A percentile compares a stretch with the other conserved stretches of the same genome.
These are phyloP conservation scores for Cremastobaeus sp. DNA, from an alignment of 2,888 invertebrate species.

Conservation along the genomic window DNA sequence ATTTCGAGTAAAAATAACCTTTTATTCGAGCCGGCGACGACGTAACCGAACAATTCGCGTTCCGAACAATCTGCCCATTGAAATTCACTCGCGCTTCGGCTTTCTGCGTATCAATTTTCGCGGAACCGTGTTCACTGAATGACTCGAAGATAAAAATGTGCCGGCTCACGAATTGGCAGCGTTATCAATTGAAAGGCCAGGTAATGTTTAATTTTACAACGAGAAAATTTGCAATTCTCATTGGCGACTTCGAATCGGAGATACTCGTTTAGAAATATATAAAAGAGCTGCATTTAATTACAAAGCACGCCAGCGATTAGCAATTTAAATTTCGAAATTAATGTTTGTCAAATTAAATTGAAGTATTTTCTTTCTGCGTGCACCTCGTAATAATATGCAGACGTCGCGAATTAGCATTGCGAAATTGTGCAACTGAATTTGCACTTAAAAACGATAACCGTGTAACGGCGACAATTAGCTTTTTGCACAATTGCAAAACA, in stretches of 20 bases:
- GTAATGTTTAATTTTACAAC: too few species aligned
- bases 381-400: background rate
- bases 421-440: background rate
- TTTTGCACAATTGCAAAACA: background rate
- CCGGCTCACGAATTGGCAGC: too few species aligned
- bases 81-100: too few species aligned
- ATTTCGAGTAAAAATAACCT: conserved; percentile 20
- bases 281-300: conserved; percentile 4
- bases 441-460: background rate
- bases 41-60: background rate
- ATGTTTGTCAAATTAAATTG: conserved; percentile 12
- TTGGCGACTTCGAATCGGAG: background rate
- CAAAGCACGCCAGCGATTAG: background rate
- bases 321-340: conserved; percentile 5
- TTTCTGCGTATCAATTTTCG: too few species aligned
- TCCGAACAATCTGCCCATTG: too few species aligned
- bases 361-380: conserved; percentile 5
- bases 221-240: conserved; percentile 1
- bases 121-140: too few species aligned
- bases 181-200: too few species aligned
- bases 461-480: background rate
- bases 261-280: conserved; percentile 3
- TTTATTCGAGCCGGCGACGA: conserved; percentile 5
- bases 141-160: too few species aligned
- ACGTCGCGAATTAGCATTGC: background rate